Evolutionary conservation across 2,797 vertebrate species (phyloP).

Genomic region (Melanitta fusca): DNA sequence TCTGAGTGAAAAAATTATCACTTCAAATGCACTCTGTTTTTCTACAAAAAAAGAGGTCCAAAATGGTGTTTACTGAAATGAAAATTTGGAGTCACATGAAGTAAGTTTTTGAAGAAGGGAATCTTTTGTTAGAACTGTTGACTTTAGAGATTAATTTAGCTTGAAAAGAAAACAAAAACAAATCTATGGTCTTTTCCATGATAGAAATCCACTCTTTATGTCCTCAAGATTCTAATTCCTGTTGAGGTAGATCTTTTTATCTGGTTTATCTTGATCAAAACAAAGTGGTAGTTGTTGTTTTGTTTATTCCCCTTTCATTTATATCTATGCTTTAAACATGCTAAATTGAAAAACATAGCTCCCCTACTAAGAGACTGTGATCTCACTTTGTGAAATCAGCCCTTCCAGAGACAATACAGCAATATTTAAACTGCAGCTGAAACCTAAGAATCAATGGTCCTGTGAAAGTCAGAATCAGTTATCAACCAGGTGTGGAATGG

Average conservation of each 20-base stretch:
- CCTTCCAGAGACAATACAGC: not conserved
- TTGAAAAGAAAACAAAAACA: not conserved
- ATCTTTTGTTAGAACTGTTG: not conserved
- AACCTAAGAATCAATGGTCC: not conserved
- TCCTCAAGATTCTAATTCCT: not conserved
- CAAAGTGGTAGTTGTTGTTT: not conserved
- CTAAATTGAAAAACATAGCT: not conserved
- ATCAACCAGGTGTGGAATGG: not conserved
- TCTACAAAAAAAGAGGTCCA: not conserved
- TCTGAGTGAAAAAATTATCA: not conserved
- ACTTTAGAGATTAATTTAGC: not conserved
- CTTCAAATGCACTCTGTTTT: not conserved
- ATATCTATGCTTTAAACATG: not conserved
- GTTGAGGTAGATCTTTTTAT: not conserved
- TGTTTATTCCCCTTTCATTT: not conserved
- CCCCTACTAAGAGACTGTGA: not conserved
- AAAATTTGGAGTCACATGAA: not conserved
- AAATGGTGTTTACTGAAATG: not conserved
- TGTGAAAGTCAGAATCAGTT: not conserved
- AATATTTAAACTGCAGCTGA: not conserved
- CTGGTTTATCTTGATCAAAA: not conserved
- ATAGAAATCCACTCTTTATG: not conserved
- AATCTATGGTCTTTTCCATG: not conserved
- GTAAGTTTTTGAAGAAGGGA: not conserved
- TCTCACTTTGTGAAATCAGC: not conserved